Conservation (phyloP, 92 coral and sea anemone species). For the Epizoanthus stellaris region DNA sequence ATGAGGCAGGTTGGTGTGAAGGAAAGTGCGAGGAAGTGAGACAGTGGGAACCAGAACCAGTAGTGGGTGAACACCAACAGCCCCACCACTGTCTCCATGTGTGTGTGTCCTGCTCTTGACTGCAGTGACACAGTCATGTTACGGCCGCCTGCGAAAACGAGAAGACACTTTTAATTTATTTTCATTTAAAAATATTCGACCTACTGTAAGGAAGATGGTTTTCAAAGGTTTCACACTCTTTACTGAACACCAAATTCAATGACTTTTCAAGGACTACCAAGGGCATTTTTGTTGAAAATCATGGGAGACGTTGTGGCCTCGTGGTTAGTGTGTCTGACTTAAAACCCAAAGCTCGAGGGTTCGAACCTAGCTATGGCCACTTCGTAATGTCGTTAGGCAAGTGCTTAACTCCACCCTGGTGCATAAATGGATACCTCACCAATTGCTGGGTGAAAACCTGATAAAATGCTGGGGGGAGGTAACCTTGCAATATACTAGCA, state of each 20-base stretch:
- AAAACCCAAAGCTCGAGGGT: no score
- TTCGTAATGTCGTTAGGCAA: no score
- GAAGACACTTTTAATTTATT: background rate
- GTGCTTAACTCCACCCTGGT: no score
- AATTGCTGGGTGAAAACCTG: no score
- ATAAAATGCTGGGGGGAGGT: no score
- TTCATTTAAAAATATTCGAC: background rate
- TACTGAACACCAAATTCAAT: no score
- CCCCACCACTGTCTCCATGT: conserved; percentile 96
- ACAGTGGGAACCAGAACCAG: conserved; percentile 99
- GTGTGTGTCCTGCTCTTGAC: conserved; percentile 99
- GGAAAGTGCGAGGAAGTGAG: conserved; percentile 93
- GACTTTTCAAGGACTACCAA: background rate
- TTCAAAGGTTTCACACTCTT: no score
- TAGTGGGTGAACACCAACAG: conserved; percentile 91
- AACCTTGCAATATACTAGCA: no score
- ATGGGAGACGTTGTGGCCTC: no score
- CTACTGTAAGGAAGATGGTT: background rate
- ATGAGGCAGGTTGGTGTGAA: conserved; percentile 92
- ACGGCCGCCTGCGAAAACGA: conserved; percentile 78
- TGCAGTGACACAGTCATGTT: conserved; percentile 96
- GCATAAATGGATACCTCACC: no score
- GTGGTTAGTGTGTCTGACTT: no score
- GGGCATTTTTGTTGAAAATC: background rate
- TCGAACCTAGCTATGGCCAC: no score